Evolutionary conservation across 2,888 invertebrate species (phyloP).

Genomic region (Malthinus flaveolus): DNA sequence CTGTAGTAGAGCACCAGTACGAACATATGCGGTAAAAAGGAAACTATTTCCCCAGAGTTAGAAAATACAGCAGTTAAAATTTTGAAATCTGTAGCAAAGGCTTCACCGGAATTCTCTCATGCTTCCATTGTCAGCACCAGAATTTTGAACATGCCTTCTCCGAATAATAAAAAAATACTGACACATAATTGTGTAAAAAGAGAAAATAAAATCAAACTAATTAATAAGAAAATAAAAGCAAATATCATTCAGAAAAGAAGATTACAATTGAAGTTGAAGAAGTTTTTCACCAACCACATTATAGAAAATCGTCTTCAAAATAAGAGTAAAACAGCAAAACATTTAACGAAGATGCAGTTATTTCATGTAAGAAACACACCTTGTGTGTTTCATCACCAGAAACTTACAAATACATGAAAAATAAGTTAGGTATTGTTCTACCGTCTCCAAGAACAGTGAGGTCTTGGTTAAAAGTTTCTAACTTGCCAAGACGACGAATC

Average conservation of each 20-base stretch:
- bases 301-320: not conserved
- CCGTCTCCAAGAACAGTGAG: constrained; percentile 29
- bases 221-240: not conserved
- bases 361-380: constrained; percentile 25
- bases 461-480: not conserved
- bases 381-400: constrained; percentile 36
- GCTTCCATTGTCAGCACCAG: not conserved
- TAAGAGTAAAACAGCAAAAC: constrained; percentile 15
- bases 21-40: too few relatives aligned
- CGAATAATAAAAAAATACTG: not conserved
- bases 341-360: constrained; percentile 23
- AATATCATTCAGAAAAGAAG: not conserved
- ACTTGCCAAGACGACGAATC: too few relatives aligned
- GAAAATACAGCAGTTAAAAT: too few relatives aligned
- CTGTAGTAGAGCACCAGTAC: too few relatives aligned
- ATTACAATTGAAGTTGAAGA: not conserved
- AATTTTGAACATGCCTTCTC: not conserved
- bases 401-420: constrained; percentile 31
- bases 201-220: not conserved
- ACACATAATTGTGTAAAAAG: not conserved
- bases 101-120: too few relatives aligned
- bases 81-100: too few relatives aligned
- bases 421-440: constrained; percentile 31
- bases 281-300: not conserved
- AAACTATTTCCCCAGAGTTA: too few relatives aligned